Percentiles rank a stretch among this genome's conserved stretches.
Conservation (phyloP, 1,140 invertebrate species). For the Saccostrea echinata region DNA sequence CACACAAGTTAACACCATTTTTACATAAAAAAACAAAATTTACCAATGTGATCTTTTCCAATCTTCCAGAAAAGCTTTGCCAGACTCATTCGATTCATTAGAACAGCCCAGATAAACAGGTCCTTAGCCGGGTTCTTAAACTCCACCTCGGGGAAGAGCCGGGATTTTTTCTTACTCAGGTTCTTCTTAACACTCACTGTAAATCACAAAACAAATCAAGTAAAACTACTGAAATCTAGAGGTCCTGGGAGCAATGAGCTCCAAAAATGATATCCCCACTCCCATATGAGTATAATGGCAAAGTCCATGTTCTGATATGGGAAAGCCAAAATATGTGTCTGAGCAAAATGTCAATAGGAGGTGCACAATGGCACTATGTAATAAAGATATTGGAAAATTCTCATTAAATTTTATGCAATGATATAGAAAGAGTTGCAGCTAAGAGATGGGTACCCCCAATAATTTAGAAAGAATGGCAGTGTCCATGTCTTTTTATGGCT, state of each 20-base stretch:
- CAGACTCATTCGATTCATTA: conserved; percentile 75
- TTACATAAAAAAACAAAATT: conserved; percentile 10
- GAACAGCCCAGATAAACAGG: conserved; percentile 77
- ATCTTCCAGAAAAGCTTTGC: conserved; percentile 76
- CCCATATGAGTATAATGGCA: too few species aligned
- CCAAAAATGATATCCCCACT: too few species aligned
- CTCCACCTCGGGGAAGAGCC: neutral
- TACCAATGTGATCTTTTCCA: conserved; percentile 74
- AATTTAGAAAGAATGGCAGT: too few species aligned
- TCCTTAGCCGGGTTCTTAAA: conserved; percentile 75
- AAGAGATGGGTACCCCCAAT: too few species aligned
- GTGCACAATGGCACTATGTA: too few species aligned
- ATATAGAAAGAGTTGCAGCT: too few species aligned
- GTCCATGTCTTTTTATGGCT: too few species aligned
- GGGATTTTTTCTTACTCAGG: conserved; percentile 10
- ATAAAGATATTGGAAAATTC: too few species aligned
- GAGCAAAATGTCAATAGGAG: too few species aligned
- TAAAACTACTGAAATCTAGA: neutral
- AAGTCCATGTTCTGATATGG: neutral
- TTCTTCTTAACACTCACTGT: neutral
- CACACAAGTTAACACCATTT: too few species aligned
- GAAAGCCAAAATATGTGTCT: too few species aligned
- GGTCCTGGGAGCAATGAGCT: neutral
- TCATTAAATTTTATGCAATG: too few species aligned
- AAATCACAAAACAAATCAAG: neutral